Evolutionary conservation across 2,797 vertebrate species (phyloP).

Genomic region (Clamator glandarius): DNA sequence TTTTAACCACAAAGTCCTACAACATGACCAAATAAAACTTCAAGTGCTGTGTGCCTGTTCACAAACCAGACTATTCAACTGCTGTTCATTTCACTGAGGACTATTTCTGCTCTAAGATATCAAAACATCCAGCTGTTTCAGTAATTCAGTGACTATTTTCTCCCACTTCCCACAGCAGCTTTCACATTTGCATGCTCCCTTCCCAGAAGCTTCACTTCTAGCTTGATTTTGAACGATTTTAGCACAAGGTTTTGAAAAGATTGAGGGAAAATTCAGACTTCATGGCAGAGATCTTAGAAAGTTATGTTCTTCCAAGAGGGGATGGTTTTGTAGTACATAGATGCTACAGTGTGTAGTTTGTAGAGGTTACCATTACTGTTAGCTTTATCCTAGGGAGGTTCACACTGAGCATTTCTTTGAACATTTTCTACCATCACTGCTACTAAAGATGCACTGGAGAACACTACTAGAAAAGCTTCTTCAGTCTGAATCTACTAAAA

Average conservation of each 20-base stretch:
- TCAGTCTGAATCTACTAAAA: neutral
- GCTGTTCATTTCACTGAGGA: neutral
- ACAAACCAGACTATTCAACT: neutral
- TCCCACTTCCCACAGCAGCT: neutral
- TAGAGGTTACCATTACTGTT: neutral
- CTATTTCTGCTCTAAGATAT: neutral
- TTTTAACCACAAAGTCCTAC: neutral
- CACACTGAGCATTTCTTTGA: neutral
- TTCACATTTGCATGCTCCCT: accelerated
- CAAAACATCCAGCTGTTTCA: neutral
- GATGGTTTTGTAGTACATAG: neutral
- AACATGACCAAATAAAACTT: neutral
- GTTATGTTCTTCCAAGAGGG: neutral
- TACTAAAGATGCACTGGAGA: neutral
- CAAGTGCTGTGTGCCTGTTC: neutral
- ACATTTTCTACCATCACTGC: neutral
- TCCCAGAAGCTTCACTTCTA: neutral
- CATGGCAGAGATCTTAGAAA: neutral
- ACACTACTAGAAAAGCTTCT: neutral
- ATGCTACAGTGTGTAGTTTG: neutral
- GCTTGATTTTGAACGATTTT: neutral
- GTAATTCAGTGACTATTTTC: neutral
- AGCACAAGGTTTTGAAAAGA: neutral
- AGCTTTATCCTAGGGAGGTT: neutral
- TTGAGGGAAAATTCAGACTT: neutral